Conservation (phyloP, 2,113 vertebrate species). For the Melanocharis versteri region DNA sequence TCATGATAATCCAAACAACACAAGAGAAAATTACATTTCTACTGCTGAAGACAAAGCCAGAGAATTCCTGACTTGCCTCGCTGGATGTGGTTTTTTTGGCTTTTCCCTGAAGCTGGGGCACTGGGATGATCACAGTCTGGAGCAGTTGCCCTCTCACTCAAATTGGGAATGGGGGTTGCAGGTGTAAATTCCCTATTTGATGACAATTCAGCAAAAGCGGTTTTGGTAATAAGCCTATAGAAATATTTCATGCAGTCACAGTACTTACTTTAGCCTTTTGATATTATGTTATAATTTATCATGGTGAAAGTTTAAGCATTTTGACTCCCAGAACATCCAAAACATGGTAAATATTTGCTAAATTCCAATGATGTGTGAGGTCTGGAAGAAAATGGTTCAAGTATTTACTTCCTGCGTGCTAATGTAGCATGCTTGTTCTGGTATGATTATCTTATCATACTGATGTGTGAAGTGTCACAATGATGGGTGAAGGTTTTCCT, state of each 20-base stretch:
- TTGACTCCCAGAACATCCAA: background rate
- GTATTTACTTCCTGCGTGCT: background rate
- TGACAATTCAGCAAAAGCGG: background rate
- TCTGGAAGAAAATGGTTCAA: background rate
- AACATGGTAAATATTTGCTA: background rate
- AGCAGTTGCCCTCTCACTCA: background rate
- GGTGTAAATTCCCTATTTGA: background rate
- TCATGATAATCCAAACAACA: background rate
- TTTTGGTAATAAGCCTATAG: background rate
- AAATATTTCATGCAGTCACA: background rate
- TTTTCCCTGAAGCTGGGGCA: background rate
- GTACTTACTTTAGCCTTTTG: background rate
- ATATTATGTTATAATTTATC: background rate
- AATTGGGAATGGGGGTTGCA: accelerated
- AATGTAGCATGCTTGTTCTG: background rate
- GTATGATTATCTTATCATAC: background rate
- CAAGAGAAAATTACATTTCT: background rate
- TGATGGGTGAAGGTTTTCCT: background rate
- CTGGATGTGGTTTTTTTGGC: background rate
- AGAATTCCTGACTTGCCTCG: background rate
- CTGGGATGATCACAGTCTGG: background rate
- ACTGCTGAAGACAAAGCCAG: background rate
- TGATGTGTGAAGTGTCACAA: background rate
- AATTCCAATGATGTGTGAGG: background rate
- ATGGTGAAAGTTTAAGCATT: background rate